Conservation (phyloP, 2,888 invertebrate species). For the Drosophila eohydei region DNA sequence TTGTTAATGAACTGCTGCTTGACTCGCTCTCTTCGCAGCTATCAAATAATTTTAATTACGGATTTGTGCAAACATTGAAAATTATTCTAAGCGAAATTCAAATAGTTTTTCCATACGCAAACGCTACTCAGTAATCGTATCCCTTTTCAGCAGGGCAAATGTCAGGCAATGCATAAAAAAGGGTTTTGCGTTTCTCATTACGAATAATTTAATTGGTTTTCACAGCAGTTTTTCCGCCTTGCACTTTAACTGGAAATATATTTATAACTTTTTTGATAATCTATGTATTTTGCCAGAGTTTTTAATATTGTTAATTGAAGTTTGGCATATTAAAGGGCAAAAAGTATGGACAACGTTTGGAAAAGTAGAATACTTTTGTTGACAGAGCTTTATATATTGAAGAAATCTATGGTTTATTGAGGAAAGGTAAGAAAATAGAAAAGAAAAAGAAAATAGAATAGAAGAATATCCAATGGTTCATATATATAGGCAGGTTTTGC, state of each 20-base stretch:
- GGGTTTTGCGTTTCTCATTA: conserved; percentile 24
- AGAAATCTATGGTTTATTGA: too few relatives aligned
- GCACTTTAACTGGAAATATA: background rate
- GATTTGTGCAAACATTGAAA: conserved; percentile 63
- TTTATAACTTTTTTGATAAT: background rate
- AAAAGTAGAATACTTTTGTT: background rate
- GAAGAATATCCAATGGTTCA: too few relatives aligned
- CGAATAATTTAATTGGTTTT: conserved; percentile 31
- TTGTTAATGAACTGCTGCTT: conserved; percentile 57
- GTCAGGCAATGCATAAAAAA: conserved; percentile 6
- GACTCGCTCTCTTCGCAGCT: conserved; percentile 32
- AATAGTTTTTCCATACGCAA: conserved; percentile 38
- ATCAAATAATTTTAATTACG: conserved; percentile 63
- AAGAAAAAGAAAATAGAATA: too few relatives aligned
- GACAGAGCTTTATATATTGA: background rate
- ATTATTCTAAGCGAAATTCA: conserved; percentile 27
- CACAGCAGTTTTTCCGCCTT: background rate
- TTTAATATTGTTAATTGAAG: conserved; percentile 14
- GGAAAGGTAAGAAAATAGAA: background rate
- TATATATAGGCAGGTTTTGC: too few relatives aligned
- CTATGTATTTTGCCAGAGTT: background rate
- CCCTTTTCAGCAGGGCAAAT: conserved; percentile 20
- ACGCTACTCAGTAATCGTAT: conserved; percentile 3
- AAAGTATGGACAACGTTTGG: too few relatives aligned
- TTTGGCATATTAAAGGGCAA: background rate